A percentile compares a stretch with the other conserved stretches of the same genome.
These are phyloP conservation scores for Chionodraco myersi DNA, from an alignment of 2,113 vertebrate species.

Conservation along the genomic window DNA sequence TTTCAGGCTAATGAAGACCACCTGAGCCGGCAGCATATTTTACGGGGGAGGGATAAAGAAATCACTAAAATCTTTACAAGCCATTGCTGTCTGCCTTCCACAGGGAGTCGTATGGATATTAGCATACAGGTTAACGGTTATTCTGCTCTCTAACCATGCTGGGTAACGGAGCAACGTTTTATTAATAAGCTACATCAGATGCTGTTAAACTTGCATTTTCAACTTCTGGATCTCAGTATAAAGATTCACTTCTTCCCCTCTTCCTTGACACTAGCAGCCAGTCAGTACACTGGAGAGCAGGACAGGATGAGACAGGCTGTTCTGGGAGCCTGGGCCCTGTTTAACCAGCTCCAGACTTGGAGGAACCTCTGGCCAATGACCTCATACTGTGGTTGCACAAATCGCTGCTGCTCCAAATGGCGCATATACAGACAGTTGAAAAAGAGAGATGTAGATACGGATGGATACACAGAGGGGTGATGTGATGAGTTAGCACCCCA, in stretches of 20 bases:
- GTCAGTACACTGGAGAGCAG: constrained; percentile 34
- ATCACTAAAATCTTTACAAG: constrained; percentile 80
- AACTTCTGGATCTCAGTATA: not conserved
- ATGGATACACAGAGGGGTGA: constrained; percentile 61
- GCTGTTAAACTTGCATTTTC: not conserved
- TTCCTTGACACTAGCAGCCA: constrained; percentile 44
- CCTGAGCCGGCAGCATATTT: constrained; percentile 79
- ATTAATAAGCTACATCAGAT: constrained; percentile 20
- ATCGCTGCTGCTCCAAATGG: constrained; percentile 74
- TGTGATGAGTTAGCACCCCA: constrained; percentile 69
- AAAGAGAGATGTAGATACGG: constrained; percentile 57
- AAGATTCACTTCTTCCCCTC: not conserved
- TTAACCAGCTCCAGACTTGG: constrained; percentile 81
- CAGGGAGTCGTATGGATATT: constrained; percentile 53
- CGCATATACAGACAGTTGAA: constrained; percentile 62
- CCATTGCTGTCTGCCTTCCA: constrained; percentile 61
- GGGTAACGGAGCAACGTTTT: constrained; percentile 31
- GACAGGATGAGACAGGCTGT: constrained; percentile 67
- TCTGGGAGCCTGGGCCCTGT: constrained; percentile 66
- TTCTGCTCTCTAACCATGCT: constrained; percentile 24
- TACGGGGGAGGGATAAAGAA: constrained; percentile 69
- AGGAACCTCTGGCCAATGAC: constrained; percentile 80
- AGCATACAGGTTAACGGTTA: constrained; percentile 44
- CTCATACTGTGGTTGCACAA: constrained; percentile 78
- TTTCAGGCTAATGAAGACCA: constrained; percentile 81